These are phyloP conservation scores for Aphidoletes aphidimyza DNA, from an alignment of 2,888 invertebrate species.

Conservation along the genomic window DNA sequence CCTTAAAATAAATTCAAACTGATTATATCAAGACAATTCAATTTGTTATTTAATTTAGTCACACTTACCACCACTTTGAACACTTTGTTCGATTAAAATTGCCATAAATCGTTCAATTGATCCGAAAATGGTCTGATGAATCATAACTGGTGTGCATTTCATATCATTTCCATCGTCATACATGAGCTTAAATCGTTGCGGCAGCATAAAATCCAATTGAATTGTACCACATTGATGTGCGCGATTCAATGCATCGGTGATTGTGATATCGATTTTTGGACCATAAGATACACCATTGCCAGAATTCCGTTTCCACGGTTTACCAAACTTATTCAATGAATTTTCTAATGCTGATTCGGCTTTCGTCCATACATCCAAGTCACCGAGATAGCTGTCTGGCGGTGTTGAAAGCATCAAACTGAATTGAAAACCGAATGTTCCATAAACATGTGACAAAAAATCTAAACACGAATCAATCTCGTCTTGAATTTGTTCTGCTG, in stretches of 20 bases:
- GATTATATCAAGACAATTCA: neutral
- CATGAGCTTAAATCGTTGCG: neutral
- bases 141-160: neutral
- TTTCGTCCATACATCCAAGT: neutral
- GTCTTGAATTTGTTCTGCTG: neutral
- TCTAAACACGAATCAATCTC: neutral
- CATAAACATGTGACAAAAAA: neutral
- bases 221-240: neutral
- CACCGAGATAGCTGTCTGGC: conserved; percentile 1
- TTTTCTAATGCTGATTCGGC: neutral
- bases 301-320: neutral
- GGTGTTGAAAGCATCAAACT: conserved; percentile 7
- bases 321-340: neutral
- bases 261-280: conserved; percentile 9
- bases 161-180: neutral
- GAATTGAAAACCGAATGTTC: neutral
- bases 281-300: neutral
- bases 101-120: neutral
- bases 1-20: neutral
- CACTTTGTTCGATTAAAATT: conserved; percentile 2
- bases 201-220: neutral
- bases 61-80: neutral
- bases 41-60: neutral
- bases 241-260: neutral
- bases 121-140: neutral